phyloP scores from a whole-genome alignment of 2,888 invertebrate genomes.

The Gymnocheta viridis region DNA sequence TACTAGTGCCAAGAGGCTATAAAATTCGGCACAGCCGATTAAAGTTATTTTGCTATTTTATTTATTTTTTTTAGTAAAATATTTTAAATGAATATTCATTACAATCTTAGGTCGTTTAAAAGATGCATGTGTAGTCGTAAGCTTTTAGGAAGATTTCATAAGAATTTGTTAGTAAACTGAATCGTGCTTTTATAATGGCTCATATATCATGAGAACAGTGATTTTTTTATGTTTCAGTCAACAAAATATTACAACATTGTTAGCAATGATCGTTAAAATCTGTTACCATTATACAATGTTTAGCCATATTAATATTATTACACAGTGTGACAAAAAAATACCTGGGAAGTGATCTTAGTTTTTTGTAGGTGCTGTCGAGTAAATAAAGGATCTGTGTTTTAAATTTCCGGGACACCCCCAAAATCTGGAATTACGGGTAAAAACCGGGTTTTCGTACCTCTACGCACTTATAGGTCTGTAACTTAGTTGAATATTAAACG shows the following conservation, averaged over 20 bases:
- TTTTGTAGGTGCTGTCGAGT: no score
- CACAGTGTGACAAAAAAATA: no score
- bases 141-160: slow-evolving; percentile 74
- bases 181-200: slow-evolving; percentile 75
- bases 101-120: background rate
- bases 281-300: slow-evolving; percentile 56
- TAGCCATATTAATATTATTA: slow-evolving; percentile 1
- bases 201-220: slow-evolving; percentile 42
- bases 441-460: no score
- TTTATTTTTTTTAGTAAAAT: background rate
- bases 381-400: no score
- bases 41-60: background rate
- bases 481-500: no score
- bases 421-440: no score
- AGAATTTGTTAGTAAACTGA: slow-evolving; percentile 80
- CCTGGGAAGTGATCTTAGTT: no score
- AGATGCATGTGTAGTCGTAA: slow-evolving; percentile 1
- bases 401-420: no score
- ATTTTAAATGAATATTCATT: slow-evolving; percentile 8
- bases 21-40: background rate
- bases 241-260: slow-evolving; percentile 56
- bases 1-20: no score
- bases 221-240: slow-evolving; percentile 2
- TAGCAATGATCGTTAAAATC: slow-evolving; percentile 60
- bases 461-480: no score